Evolutionary conservation across 2,888 invertebrate species (phyloP).

Genomic region (Mimachlamys varia): DNA sequence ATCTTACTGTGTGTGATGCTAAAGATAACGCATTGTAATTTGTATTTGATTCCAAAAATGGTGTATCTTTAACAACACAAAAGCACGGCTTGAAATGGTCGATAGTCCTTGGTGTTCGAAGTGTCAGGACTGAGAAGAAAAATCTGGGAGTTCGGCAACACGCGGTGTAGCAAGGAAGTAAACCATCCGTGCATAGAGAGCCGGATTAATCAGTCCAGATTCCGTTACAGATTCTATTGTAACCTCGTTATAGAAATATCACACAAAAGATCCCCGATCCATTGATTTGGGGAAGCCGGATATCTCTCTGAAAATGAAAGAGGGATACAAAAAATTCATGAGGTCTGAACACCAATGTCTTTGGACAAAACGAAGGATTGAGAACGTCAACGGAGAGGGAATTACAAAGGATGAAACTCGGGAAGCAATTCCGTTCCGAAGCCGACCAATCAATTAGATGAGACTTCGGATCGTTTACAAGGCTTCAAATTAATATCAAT

Average conservation of each 20-base stretch:
- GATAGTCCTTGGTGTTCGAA: background rate
- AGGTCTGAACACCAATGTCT: slow-evolving; percentile 36
- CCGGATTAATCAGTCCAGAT: background rate
- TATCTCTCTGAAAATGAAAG: slow-evolving; percentile 20
- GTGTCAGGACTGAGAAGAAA: background rate
- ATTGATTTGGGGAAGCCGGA: slow-evolving; percentile 5
- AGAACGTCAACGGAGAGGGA: background rate
- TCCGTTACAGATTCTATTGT: slow-evolving; percentile 31
- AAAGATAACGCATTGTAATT: background rate
- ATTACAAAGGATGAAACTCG: background rate
- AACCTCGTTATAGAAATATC: slow-evolving; percentile 36
- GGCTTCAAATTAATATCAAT: slow-evolving; percentile 18
- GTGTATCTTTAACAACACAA: no score
- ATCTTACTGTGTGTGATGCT: background rate
- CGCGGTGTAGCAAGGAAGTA: slow-evolving; percentile 2
- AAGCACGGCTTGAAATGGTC: background rate
- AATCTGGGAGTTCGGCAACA: background rate
- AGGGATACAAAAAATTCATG: slow-evolving; percentile 18
- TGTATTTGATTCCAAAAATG: no score
- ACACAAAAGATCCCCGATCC: slow-evolving; percentile 26
- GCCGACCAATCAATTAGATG: background rate
- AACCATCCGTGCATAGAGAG: slow-evolving; percentile 29
- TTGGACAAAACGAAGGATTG: background rate
- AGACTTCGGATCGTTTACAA: slow-evolving; percentile 2
- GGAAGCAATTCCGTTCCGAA: background rate